phyloP scores from a whole-genome alignment of 2,797 vertebrate species.

The Rachycentron canadum region DNA sequence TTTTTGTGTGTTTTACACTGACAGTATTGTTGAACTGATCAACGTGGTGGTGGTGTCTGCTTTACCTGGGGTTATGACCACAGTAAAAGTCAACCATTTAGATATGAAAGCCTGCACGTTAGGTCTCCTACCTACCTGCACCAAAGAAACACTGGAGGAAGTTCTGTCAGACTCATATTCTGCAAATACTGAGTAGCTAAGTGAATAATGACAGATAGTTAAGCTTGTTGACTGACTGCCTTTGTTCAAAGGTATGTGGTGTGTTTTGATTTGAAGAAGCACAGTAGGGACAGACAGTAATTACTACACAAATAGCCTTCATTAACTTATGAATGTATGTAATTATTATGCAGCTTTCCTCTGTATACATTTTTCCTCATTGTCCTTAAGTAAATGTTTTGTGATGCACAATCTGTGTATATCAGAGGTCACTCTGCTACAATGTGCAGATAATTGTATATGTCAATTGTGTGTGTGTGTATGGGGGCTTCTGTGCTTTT shows the following conservation, averaged over 20 bases:
- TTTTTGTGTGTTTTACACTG: no score
- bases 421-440: background rate
- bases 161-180: background rate
- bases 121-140: background rate
- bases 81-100: background rate
- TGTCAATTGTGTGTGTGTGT: background rate
- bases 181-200: background rate
- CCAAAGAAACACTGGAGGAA: background rate
- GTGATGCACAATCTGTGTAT: background rate
- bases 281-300: background rate
- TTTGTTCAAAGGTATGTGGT: background rate
- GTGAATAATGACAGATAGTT: background rate
- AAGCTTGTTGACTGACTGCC: background rate
- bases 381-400: background rate
- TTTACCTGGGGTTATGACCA: background rate
- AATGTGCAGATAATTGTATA: background rate
- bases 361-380: background rate
- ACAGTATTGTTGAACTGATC: no score
- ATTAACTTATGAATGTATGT: background rate
- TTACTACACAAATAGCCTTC: background rate
- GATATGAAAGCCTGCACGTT: background rate
- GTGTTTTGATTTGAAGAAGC: background rate
- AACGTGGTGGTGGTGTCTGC: background rate
- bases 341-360: background rate
- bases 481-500: background rate